A percentile compares a stretch with the other conserved stretches of the same genome.
phyloP scores from a whole-genome alignment of 2,888 invertebrate genomes.

The Caenorhabditis sp. region DNA sequence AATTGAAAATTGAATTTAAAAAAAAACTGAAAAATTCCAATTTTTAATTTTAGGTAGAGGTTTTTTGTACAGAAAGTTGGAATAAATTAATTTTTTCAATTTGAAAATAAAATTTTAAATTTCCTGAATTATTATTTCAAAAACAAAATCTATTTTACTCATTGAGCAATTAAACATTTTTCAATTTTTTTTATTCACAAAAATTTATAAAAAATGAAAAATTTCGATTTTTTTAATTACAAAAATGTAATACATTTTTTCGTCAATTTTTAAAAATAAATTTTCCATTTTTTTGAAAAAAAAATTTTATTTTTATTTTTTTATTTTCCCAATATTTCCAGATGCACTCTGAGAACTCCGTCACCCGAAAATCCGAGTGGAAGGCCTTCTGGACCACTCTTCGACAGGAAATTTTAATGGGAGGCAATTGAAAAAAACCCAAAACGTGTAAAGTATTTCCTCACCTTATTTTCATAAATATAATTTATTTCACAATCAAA shows the following conservation, averaged over 20 bases:
- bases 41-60: too few relatives aligned
- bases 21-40: too few relatives aligned
- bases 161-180: too few relatives aligned
- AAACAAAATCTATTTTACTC: too few relatives aligned
- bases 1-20: background rate
- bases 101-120: background rate
- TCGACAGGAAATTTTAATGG: constrained; percentile 16
- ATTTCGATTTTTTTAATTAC: background rate
- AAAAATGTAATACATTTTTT: background rate
- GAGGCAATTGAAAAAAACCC: constrained; percentile 4
- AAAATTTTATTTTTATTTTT: background rate
- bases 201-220: background rate
- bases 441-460: background rate
- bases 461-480: background rate
- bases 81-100: constrained; percentile 2
- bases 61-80: too few relatives aligned
- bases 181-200: background rate
- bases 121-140: too few relatives aligned
- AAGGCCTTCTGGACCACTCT: constrained; percentile 33
- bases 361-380: constrained; percentile 44
- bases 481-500: constrained; percentile 5
- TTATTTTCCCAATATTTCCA: constrained; percentile 16
- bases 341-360: constrained; percentile 44
- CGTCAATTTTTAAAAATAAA: background rate
- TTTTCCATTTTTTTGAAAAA: background rate